Evolutionary conservation across 2,113 vertebrate genomes (phyloP).

Genomic region (Stictonetta naevosa): DNA sequence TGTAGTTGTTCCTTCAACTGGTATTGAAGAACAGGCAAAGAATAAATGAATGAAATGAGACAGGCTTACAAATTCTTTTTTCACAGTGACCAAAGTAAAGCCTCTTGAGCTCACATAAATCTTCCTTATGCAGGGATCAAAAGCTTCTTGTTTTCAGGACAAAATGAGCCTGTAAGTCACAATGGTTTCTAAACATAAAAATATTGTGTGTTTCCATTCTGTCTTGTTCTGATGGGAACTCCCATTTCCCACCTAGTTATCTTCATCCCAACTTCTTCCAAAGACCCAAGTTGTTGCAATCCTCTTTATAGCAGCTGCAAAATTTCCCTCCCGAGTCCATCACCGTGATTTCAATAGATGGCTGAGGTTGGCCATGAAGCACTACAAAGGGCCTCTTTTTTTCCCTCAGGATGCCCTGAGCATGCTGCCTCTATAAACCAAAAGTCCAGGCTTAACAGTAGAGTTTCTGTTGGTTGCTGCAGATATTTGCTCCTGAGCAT

Average conservation of each 20-base stretch:
- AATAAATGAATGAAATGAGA: constrained; percentile 47
- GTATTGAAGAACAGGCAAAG: constrained; percentile 35
- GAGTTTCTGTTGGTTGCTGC: not conserved
- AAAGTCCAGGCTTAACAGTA: not conserved
- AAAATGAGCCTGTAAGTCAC: not conserved
- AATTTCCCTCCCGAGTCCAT: not conserved
- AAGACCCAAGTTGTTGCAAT: not conserved
- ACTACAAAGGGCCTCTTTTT: not conserved
- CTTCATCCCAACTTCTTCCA: not conserved
- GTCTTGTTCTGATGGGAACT: not conserved
- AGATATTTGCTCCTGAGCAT: not conserved
- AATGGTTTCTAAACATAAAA: not conserved
- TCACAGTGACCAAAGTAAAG: constrained; percentile 25
- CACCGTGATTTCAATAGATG: not conserved
- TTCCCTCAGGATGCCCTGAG: not conserved
- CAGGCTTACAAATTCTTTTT: constrained; percentile 21
- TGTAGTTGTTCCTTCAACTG: constrained; percentile 28
- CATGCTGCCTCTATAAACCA: not conserved
- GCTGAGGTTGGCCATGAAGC: not conserved
- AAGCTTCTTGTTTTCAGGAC: constrained; percentile 10
- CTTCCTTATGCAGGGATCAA: not conserved
- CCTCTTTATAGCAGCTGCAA: not conserved
- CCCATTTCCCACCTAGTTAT: not conserved
- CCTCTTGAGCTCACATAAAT: not conserved
- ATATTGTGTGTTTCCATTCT: not conserved